A percentile compares a stretch with the other conserved stretches of the same genome.
Evolutionary conservation across 2,888 invertebrate genomes (phyloP).

Genomic region (Harpagoxenus sublaevis): DNA sequence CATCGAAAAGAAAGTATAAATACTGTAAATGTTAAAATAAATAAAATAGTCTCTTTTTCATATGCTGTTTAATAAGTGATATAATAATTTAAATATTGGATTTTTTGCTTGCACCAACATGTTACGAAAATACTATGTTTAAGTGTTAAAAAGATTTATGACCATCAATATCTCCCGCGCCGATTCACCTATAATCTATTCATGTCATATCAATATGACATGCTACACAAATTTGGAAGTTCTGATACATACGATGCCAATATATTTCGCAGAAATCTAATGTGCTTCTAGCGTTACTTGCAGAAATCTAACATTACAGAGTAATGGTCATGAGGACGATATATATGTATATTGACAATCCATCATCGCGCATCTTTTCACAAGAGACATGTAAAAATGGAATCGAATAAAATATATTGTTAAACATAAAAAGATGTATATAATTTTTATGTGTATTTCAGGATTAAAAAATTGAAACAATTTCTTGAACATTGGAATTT

Average conservation of each 20-base stretch:
- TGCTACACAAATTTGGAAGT: slow-evolving; percentile 10
- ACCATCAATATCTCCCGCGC: neutral
- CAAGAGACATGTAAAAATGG: neutral
- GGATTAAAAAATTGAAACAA: neutral
- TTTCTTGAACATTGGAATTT: neutral
- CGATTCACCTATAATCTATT: slow-evolving; percentile 21
- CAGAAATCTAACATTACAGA: slow-evolving; percentile 2
- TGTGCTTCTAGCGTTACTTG: slow-evolving; percentile 15
- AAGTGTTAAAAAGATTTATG: slow-evolving; percentile 13
- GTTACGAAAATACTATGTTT: neutral
- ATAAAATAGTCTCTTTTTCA: neutral
- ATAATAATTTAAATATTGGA: slow-evolving; percentile 1
- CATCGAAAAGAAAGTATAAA: neutral
- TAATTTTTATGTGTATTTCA: neutral
- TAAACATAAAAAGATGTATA: neutral
- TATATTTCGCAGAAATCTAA: slow-evolving; percentile 20
- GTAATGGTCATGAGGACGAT: neutral
- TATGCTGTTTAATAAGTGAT: neutral
- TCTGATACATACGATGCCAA: neutral
- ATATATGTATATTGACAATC: neutral
- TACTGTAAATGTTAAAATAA: neutral
- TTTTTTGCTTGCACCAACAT: neutral
- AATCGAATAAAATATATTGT: neutral
- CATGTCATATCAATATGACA: slow-evolving; percentile 6
- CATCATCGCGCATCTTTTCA: neutral